phyloP scores from a whole-genome alignment of 2,888 invertebrate genomes.

The Cenopis cana region DNA sequence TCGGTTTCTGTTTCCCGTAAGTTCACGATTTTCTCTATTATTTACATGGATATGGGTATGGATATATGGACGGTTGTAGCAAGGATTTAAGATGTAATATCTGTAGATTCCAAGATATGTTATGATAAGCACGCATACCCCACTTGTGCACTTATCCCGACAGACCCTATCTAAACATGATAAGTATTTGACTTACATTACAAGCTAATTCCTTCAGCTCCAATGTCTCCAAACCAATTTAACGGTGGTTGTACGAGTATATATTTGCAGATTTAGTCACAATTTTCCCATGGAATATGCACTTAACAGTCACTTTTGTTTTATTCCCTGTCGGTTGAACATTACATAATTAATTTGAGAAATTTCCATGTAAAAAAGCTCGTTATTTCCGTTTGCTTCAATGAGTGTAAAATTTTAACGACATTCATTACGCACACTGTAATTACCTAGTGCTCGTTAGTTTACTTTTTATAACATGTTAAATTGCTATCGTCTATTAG shows the following conservation, averaged over 20 bases:
- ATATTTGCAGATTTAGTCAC: background rate
- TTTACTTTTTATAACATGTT: background rate
- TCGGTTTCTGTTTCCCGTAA: constrained; percentile 70
- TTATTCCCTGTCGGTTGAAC: background rate
- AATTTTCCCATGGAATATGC: background rate
- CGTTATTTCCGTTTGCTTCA: constrained; percentile 34
- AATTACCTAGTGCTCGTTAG: constrained; percentile 7
- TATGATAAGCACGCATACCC: too few relatives aligned
- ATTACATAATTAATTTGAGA: background rate
- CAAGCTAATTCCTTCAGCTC: background rate
- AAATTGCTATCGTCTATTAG: background rate
- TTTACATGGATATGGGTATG: too few relatives aligned
- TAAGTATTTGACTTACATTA: background rate
- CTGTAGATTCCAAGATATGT: too few relatives aligned
- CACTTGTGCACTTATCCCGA: too few relatives aligned
- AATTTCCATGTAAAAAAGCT: constrained; percentile 11
- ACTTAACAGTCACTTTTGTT: background rate
- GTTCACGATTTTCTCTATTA: constrained; percentile 45
- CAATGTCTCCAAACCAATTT: background rate
- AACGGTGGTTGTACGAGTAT: too few relatives aligned
- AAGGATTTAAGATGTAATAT: too few relatives aligned
- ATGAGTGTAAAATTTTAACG: constrained; percentile 30
- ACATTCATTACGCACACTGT: background rate
- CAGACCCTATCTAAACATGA: too few relatives aligned
- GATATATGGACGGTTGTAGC: too few relatives aligned